Conservation (phyloP, 1,140 invertebrate species). For the Hirudo medicinalis region DNA sequence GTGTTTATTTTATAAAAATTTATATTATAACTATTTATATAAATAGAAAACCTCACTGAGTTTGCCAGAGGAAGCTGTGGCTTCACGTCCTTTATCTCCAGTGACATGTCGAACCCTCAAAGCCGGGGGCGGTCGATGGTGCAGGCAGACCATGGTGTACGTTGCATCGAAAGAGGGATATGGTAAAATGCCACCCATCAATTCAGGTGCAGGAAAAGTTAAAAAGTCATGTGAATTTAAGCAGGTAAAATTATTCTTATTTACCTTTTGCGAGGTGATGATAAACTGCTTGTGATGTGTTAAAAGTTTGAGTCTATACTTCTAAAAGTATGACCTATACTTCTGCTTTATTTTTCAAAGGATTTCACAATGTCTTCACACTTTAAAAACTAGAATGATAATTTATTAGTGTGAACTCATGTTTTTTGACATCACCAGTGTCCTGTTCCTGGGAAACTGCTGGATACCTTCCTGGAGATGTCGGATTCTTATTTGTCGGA, state of each 20-base stretch:
- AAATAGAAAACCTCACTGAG: not conserved
- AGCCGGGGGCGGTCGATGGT: not conserved
- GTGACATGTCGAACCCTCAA: constrained; percentile 7
- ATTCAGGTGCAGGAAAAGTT: too few relatives aligned
- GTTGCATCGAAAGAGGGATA: not conserved
- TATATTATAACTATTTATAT: not conserved
- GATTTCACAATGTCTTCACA: too few relatives aligned
- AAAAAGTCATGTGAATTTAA: too few relatives aligned
- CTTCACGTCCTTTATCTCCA: not conserved
- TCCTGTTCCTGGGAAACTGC: constrained; percentile 55
- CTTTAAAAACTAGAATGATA: too few relatives aligned
- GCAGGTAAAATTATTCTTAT: too few relatives aligned
- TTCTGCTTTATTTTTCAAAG: too few relatives aligned
- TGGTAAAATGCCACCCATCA: too few relatives aligned
- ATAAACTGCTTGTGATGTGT: too few relatives aligned
- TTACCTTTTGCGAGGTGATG: too few relatives aligned
- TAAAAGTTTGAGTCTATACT: too few relatives aligned
- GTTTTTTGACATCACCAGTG: not conserved
- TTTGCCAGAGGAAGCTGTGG: constrained; percentile 1
- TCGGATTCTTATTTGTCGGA: constrained; percentile 47
- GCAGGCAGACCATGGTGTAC: constrained; percentile 6
- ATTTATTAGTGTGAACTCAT: too few relatives aligned
- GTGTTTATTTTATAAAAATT: not conserved
- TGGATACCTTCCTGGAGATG: constrained; percentile 61
- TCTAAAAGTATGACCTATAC: too few relatives aligned